phyloP scores from a whole-genome alignment of 1,140 invertebrate genomes.

The Pachyrhynchus sulphureomaculatus region DNA sequence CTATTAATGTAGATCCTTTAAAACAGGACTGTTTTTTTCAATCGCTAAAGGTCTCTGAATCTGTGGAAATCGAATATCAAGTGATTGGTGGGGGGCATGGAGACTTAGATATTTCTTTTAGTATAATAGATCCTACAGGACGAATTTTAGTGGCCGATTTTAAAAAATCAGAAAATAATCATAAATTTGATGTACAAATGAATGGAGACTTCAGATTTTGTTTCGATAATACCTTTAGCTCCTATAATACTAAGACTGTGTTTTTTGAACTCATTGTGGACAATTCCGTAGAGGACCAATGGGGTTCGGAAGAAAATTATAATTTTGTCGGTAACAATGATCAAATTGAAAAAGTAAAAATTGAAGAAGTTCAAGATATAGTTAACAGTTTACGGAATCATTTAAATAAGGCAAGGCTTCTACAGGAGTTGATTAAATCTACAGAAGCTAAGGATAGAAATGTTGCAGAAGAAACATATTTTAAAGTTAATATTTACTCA shows the following conservation, averaged over 20 bases:
- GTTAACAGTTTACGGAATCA: conserved; percentile 61
- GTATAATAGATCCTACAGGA: conserved; percentile 63
- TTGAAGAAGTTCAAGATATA: conserved; percentile 65
- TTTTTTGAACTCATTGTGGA: conserved; percentile 79
- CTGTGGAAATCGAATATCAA: conserved; percentile 52
- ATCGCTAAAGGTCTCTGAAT: conserved; percentile 28
- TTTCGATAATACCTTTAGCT: conserved; percentile 81
- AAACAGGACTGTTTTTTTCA: conserved; percentile 72
- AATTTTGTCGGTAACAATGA: conserved; percentile 45
- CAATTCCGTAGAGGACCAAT: conserved; percentile 59
- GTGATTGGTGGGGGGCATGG: conserved; percentile 74
- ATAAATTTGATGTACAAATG: conserved; percentile 58
- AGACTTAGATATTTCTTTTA: conserved; percentile 76
- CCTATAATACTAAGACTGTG: conserved; percentile 75
- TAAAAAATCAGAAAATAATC: conserved; percentile 70
- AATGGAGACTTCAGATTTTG: conserved; percentile 77
- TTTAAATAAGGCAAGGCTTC: conserved; percentile 63
- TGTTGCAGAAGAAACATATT: conserved; percentile 74
- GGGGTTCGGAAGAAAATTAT: conserved; percentile 54
- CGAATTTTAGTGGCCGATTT: conserved; percentile 65
- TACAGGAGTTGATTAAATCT: conserved; percentile 72
- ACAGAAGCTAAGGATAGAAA: conserved; percentile 77
- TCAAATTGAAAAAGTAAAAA: conserved; percentile 61
- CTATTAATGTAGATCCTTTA: conserved; percentile 67
- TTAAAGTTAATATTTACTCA: conserved; percentile 73